Evolutionary conservation across 2,797 vertebrate species (phyloP), one percentile per base, ranked within the genome.

Genomic region (Aythya fuligula): DNA sequence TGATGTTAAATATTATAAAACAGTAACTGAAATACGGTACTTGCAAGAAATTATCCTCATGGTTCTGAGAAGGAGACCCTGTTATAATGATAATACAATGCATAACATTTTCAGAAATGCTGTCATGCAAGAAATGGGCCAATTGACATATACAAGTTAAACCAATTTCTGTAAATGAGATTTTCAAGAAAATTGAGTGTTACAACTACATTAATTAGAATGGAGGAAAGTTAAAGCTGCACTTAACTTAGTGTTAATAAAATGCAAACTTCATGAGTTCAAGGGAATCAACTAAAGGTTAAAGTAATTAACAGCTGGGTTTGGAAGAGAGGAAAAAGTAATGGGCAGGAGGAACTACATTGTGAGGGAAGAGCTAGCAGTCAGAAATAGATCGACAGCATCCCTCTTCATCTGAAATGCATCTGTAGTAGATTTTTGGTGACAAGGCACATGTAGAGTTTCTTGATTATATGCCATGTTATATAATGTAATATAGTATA

Each of bases 231-330:
- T 84, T 81, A 30, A 72, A 91, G 61, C 12, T 54, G 20, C 18
- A 9, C 21, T 86, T 88, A 43, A 7, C 45, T 88, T 77, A 56
- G 22, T 61, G 83, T 32, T 78, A 70, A 61, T 56, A 47, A 78
- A 82, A 81, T 58, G 57, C 38, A 87, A n/a, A 67, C 84, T 90
- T 93, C 49, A 71, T 49, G 67, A 94, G 67, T 93, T 92, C 47
- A 73, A 34, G 28, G 25, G 69, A 71, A 56, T 73, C 47, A 80
- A 56, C 39, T 57, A 61, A 87, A 95, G 71, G 75, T 94, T 81
- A 92, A 93, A 94, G 69, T 74, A 92, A 79, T 95, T 94, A 94
- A 77, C 39, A 91, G 54, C 43, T 91, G n/a, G 24, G n/a, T 89
- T 90, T 79, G 85, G 56, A 85, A 85, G 15, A 0, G 0, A 54